Evolutionary conservation across 2,797 vertebrate genomes (phyloP), one percentile per base, ranked within the genome.

Genomic region (Pelobates cultripes): DNA sequence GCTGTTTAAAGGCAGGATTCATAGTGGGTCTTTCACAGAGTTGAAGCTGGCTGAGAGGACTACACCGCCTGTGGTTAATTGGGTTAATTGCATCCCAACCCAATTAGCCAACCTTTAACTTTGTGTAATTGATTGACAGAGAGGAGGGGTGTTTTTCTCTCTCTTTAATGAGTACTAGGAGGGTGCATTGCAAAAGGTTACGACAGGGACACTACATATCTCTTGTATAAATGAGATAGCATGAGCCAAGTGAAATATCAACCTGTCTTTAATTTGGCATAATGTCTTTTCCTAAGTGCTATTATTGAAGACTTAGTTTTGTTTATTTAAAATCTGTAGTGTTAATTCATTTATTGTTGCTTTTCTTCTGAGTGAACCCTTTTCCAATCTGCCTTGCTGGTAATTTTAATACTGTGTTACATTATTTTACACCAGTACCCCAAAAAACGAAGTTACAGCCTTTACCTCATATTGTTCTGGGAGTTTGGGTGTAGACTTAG

Each of bases 91-190:
- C 9, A 57, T 57, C 55, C 8, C 55, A 57, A 14, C 13, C 55
- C 55, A 57, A 57, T 57, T 57, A 57, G 55, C 55, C 55, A 57
- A 57, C 55, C 55, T 57, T 57, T 57, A 57, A 57, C 55, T 57
- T 57, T 57, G 13, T 57, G 6, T 57, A 12, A 57, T 57, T 57
- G 55, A 57, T 57, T 57, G 55, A 12, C 55, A 57, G 55, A 12
- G 55, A 57, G 55, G 55, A 14, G 55, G 55, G 55, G 55, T 10
- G 14, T 57, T 12, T 7, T 57, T 57, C 55, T 57, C 55, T 10
- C 13, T 3, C 55, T 57, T 57, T 57, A 57, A 57, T 57, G 55
- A 57, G 55, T 12, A 57, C 8, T 57, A 14, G 13, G 14, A 15
- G 55, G 55, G 55, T 51, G 9, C 55, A 10, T 57, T 10, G 55